Evolutionary conservation across 92 coral and sea anemone genomes (phyloP), one percentile per base, ranked within the genome.

Genomic region (Zoanthus gigantus): DNA sequence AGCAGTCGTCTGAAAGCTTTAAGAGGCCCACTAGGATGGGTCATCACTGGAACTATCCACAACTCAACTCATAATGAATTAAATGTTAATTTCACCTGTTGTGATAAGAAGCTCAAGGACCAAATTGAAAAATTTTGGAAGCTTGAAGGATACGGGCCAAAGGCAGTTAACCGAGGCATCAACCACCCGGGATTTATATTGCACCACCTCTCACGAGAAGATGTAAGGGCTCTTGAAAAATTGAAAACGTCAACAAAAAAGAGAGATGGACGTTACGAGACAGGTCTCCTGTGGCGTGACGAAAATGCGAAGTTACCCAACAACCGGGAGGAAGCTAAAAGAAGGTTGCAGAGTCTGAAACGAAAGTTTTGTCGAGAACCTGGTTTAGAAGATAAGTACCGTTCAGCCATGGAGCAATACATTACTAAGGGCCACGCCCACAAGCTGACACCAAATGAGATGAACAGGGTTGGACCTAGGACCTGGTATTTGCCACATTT

Each of bases 21-120:
- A 63, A 69, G 89, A 48, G 88, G 88, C 56, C 90, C 88, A 54
- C 88, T 91, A 9, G 86, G 91, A 11, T 89, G 92, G 89, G 84
- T 79, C 12, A 89, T 89, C 9, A 86, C 88, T 0, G 94, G 94
- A 57, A 77, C 88, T 4, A 2, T 83, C 6, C 47, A 79, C n/a
- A 65, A 7, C 46, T 42, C 66, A 75, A 76, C 68, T 34, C 28
- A 63, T 13, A 82, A 53, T 13, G 72, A 90, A 37, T 11, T 87
- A 28, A 60, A 67, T 11, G 84, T 84, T 18, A 78, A 88, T 71
- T 89, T 89, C 65, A 66, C 60, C 14, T 72, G 71, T 45, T 85
- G 90, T 60, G 81, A 89, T 4, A 84, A 79, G 83, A 89, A 37
- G 1, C 45, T 92, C 2, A 66, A 85, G 45, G 76, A 89, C 5